Conservation (phyloP, 2,797 vertebrate genomes). For the Hipposideros larvatus region DNA sequence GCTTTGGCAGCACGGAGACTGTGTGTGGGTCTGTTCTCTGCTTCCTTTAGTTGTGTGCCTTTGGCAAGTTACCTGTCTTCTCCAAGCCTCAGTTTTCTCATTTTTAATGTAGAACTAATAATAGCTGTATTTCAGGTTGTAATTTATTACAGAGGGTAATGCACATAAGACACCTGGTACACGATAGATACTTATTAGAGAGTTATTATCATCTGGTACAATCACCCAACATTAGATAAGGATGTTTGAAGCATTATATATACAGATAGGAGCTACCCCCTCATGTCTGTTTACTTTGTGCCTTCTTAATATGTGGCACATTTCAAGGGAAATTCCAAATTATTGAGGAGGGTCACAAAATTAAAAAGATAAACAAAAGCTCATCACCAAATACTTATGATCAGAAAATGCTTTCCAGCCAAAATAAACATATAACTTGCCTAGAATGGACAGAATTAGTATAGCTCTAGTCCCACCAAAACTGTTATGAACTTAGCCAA, state of each 20-base stretch:
- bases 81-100: neutral
- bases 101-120: neutral
- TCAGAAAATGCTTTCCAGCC: neutral
- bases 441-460: neutral
- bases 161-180: neutral
- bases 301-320: neutral
- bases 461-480: neutral
- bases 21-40: neutral
- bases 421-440: neutral
- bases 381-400: neutral
- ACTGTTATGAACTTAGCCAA: neutral
- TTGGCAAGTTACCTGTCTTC: neutral
- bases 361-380: neutral
- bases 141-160: neutral
- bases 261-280: neutral
- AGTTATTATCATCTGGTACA: neutral
- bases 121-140: neutral
- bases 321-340: neutral
- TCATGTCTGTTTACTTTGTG: neutral
- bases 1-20: neutral
- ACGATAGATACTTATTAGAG: neutral
- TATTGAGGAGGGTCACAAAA: neutral
- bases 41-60: neutral
- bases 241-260: neutral
- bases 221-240: neutral